These are phyloP conservation scores for Oenanthe oenanthe DNA, from an alignment of 2,113 vertebrate species.

Conservation along the genomic window DNA sequence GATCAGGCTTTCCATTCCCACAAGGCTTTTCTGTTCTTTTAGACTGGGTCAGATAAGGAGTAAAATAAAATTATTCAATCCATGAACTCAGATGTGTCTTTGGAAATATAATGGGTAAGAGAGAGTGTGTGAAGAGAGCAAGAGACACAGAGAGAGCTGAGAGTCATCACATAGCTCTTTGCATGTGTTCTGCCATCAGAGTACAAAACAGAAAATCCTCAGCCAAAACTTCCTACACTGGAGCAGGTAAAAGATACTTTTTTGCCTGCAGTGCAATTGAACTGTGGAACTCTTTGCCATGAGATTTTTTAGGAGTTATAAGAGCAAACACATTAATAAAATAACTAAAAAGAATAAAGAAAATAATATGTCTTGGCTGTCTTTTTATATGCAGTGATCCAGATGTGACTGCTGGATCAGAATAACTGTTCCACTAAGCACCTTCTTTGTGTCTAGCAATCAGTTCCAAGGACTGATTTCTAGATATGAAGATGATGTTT, in stretches of 20 bases:
- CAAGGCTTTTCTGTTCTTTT: not conserved
- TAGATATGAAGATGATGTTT: not conserved
- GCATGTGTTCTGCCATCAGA: not conserved
- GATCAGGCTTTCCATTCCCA: not conserved
- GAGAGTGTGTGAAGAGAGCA: not conserved
- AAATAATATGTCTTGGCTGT: accelerated
- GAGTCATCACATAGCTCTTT: not conserved
- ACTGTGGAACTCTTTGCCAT: not conserved
- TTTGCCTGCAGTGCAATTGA: not conserved
- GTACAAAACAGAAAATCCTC: not conserved
- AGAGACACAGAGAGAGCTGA: not conserved
- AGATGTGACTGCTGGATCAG: not conserved
- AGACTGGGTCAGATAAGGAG: not conserved
- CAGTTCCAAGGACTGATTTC: not conserved
- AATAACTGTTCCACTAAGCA: not conserved
- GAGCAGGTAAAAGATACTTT: not conserved
- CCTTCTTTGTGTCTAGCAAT: not conserved
- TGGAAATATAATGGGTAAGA: not conserved
- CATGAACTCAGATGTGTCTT: not conserved
- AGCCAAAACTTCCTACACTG: not conserved
- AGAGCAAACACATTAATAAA: not conserved
- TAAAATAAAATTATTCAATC: not conserved
- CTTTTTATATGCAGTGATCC: not conserved
- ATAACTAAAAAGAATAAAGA: not conserved
- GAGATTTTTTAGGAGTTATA: not conserved